Conservation (phyloP, 2,888 invertebrate species). For the Drosophila subquinaria region DNA sequence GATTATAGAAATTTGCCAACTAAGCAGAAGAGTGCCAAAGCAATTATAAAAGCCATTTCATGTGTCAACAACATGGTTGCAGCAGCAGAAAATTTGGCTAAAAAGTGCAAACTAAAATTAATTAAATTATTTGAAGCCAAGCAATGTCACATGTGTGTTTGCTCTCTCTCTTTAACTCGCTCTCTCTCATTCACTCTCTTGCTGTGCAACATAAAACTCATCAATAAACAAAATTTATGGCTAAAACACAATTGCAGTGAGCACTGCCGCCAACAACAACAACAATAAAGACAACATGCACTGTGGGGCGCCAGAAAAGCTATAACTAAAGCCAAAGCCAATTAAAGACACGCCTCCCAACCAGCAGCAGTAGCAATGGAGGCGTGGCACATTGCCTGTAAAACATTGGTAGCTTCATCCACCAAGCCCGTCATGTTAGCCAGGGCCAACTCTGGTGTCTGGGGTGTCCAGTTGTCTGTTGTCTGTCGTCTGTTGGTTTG, state of each 20-base stretch:
- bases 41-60: constrained; percentile 63
- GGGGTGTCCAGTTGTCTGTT: constrained; percentile 2
- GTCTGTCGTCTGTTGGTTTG: constrained; percentile 24
- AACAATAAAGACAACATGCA: constrained; percentile 22
- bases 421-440: background rate
- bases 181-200: background rate
- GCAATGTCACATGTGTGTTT: constrained; percentile 53
- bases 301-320: constrained; percentile 29
- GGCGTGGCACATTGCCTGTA: constrained; percentile 42
- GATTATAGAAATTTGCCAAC: constrained; percentile 13
- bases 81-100: constrained; percentile 38
- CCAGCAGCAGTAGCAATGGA: constrained; percentile 22
- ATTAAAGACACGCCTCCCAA: constrained; percentile 63
- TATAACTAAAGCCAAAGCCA: constrained; percentile 56
- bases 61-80: constrained; percentile 49
- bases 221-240: constrained; percentile 75
- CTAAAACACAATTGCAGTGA: constrained; percentile 54
- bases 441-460: constrained; percentile 8
- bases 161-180: background rate
- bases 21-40: constrained; percentile 27
- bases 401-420: constrained; percentile 32
- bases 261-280: constrained; percentile 16
- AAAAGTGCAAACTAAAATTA: constrained; percentile 57
- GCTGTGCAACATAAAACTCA: constrained; percentile 51
- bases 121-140: constrained; percentile 67